Evolutionary conservation across 2,113 vertebrate genomes (phyloP), one percentile per base, ranked within the genome.

Genomic region (Paratilapia polleni): DNA sequence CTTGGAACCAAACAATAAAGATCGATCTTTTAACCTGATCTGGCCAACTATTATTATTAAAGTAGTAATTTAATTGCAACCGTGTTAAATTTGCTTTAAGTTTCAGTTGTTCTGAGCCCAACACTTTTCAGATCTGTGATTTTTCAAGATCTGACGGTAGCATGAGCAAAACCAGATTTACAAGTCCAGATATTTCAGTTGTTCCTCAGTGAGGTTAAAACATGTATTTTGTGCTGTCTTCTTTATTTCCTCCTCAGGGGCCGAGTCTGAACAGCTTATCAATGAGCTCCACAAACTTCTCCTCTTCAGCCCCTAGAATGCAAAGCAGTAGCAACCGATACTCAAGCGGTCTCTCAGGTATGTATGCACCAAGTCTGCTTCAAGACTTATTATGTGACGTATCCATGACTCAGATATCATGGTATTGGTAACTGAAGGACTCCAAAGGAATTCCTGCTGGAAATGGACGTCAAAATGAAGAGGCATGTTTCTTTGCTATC

Each of bases 221-320:
- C 36, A 5, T 20, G 13, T 17, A 56, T 52, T 8, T 9, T 78
- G 28, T 12, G 6, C 36, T 24, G 49, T 74, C 19, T 81, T 8
- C 19, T 81, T 8, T 1, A 10, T 83, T 81, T 80, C 22, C 17
- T 87, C 56, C 20, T 34, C 80, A 95, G 95, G 94, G 88, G 28
- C 66, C 94, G 1, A 89, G 78, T 82, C 24, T 88, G 58, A 90
- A 34, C 74, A 92, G 64, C 38, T 70, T 86, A 7, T 78, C 92
- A 38, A 31, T 90, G 84, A 89, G 66, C 75, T 93, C 88, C 47
- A 82, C 93, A 61, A 82, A 57, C 38, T 93, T 91, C 82, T 92
- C 92, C 19, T 85, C 93, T 6, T 52, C 91, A 12, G 22, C 83
- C 22, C 68, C 87, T 80, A 88, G 88, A 82, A 15, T 91, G 73